phyloP scores from a whole-genome alignment of 2,888 invertebrate species.

The Mesorhabditis belari region DNA sequence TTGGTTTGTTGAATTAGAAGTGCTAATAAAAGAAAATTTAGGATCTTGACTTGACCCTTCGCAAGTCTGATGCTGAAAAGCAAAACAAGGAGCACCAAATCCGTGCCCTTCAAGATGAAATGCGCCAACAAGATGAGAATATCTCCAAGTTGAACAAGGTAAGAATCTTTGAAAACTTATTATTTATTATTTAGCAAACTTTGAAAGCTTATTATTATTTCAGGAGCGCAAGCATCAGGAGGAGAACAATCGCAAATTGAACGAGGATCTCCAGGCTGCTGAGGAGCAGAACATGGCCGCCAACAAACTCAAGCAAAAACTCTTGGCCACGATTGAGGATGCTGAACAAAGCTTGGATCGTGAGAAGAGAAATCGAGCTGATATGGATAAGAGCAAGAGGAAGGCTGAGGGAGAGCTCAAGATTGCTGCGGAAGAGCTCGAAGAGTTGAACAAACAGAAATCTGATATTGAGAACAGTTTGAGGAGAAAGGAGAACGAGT shows the following conservation, averaged over 20 bases:
- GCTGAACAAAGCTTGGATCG: constrained; percentile 50
- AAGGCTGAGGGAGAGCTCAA: constrained; percentile 54
- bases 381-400: constrained; percentile 52
- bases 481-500: constrained; percentile 76
- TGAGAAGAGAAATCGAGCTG: constrained; percentile 50
- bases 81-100: constrained; percentile 49
- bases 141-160: constrained; percentile 48
- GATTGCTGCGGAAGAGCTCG: constrained; percentile 50
- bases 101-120: constrained; percentile 69
- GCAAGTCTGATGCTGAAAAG: constrained; percentile 50
- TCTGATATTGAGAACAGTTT: constrained; percentile 50
- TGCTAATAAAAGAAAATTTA: background rate
- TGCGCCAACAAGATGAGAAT: constrained; percentile 97
- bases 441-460: constrained; percentile 49
- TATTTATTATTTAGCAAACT: background rate
- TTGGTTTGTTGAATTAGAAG: constrained; percentile 23
- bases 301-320: constrained; percentile 52
- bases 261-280: constrained; percentile 65
- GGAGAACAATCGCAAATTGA: constrained; percentile 25
- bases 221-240: constrained; percentile 8
- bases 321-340: constrained; percentile 49
- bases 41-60: constrained; percentile 26
- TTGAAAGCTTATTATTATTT: background rate
- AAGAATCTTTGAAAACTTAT: too few relatives aligned
- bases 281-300: constrained; percentile 66